Conservation (phyloP, 2,113 vertebrate genomes). For the Lagenorhynchus albirostris region DNA sequence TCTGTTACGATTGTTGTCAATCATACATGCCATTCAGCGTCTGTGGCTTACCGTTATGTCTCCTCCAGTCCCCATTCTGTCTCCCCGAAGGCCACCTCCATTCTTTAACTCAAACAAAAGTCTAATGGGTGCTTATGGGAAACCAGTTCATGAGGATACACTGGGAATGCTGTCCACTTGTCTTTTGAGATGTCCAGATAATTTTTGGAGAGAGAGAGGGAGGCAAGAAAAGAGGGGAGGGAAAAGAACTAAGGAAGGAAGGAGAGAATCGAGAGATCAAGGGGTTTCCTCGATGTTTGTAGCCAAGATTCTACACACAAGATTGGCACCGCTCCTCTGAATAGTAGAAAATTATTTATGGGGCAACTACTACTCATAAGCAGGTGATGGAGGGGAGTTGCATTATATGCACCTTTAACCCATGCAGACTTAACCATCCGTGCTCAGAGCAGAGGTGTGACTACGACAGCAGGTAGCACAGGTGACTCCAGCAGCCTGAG, state of each 20-base stretch:
- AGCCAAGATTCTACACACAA: neutral
- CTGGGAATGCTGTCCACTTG: neutral
- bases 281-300: neutral
- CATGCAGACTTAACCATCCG: too few relatives aligned
- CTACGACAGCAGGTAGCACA: fast-evolving
- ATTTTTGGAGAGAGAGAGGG: neutral
- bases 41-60: neutral
- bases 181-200: neutral
- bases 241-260: too few relatives aligned
- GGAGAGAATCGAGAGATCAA: neutral
- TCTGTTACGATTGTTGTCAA: too few relatives aligned
- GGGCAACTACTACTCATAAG: neutral
- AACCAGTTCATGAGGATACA: neutral
- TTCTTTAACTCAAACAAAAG: neutral
- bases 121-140: too few relatives aligned
- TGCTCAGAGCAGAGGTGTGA: neutral
- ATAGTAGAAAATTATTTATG: neutral
- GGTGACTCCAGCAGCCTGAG: too few relatives aligned
- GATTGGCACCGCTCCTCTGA: neutral
- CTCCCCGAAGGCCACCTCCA: neutral
- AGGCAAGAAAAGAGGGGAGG: neutral
- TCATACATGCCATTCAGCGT: fast-evolving
- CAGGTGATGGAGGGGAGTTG: neutral
- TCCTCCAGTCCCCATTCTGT: neutral
- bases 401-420: fast-evolving